Evolutionary conservation across 2,113 vertebrate species (phyloP), one percentile per base, ranked within the genome.

Genomic region (Nymphicus hollandicus): DNA sequence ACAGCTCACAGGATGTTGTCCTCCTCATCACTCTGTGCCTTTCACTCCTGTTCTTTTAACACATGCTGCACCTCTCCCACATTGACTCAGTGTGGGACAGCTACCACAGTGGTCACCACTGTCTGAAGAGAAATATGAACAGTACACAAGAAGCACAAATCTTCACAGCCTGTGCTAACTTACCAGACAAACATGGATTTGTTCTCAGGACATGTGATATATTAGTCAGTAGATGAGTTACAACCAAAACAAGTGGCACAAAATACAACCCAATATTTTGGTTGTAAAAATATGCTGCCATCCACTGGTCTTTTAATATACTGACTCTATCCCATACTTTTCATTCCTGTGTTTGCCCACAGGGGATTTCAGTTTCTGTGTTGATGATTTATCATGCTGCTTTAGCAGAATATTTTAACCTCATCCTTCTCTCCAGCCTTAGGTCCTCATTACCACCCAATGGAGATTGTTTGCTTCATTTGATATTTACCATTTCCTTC

Each of bases 211-310:
- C 20, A 22, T 17, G 24, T 31, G 53, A 69, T 72, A 20, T 52
- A 28, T 79, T 69, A 79, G 39, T 86, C 81, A 93, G 70, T 19
- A 86, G 49, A 89, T 69, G 39, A 85, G 61, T 82, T 82, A 56
- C 31, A 88, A 52, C 71, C 31, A 77, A 37, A 90, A 41, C 15
- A 33, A 8, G 39, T 55, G 46, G 37, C 43, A 8, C 66, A 37
- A 14, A 23, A 58, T 22, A 86, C 60, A 77, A 17, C 9, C 5
- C 65, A 19, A 2, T 55, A 60, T 60, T 63, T 76, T 76, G 46
- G 50, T 66, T 81, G 86, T 73, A 92, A 88, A 95, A 97, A 93
- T 46, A 19, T 81, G 69, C 96, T 95, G 96, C 95, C 92, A 93
- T 93, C 94, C 96, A 68, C 92, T 96, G 95, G 86, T 81, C 55